These are phyloP conservation scores for Aphelinus certus DNA, from an alignment of 1,140 invertebrate genomes.

Conservation along the genomic window DNA sequence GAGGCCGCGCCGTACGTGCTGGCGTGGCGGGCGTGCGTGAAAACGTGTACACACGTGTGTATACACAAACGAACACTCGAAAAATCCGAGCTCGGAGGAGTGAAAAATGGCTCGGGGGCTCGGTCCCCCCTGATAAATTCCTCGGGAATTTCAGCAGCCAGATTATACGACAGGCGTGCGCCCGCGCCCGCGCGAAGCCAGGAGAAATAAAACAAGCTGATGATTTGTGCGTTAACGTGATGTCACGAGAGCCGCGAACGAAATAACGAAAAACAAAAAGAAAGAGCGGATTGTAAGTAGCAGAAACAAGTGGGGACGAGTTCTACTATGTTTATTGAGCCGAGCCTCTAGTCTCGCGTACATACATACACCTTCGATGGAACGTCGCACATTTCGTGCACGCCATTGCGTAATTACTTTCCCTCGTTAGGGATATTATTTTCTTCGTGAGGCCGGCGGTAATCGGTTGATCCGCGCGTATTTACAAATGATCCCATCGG, in stretches of 20 bases:
- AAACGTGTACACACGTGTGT: background rate
- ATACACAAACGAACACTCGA: background rate
- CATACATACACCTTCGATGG: too few species aligned
- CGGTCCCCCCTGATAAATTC: background rate
- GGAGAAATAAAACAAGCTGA: too few species aligned
- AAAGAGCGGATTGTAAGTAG: background rate
- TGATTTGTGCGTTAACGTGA: too few species aligned
- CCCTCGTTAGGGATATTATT: conserved; percentile 63
- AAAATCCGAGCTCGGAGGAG: background rate
- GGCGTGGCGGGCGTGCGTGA: too few species aligned
- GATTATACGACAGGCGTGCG: too few species aligned
- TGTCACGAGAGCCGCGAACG: conserved; percentile 1
- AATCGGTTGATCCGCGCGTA: background rate
- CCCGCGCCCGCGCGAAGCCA: too few species aligned
- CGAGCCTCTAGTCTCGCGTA: too few species aligned
- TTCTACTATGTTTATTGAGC: too few species aligned
- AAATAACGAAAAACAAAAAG: conserved; percentile 3
- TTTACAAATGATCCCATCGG: conserved; percentile 35
- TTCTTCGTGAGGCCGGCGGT: conserved; percentile 28
- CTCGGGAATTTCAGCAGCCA: background rate
- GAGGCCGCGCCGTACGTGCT: too few species aligned
- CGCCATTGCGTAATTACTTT: conserved; percentile 64
- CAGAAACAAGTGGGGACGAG: too few species aligned
- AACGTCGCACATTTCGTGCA: conserved; percentile 49
- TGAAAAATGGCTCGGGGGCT: conserved; percentile 17